A percentile compares a stretch with the other conserved stretches of the same genome.
These are phyloP conservation scores for Apodemia mormo DNA, from an alignment of 2,888 invertebrate genomes.

Conservation along the genomic window DNA sequence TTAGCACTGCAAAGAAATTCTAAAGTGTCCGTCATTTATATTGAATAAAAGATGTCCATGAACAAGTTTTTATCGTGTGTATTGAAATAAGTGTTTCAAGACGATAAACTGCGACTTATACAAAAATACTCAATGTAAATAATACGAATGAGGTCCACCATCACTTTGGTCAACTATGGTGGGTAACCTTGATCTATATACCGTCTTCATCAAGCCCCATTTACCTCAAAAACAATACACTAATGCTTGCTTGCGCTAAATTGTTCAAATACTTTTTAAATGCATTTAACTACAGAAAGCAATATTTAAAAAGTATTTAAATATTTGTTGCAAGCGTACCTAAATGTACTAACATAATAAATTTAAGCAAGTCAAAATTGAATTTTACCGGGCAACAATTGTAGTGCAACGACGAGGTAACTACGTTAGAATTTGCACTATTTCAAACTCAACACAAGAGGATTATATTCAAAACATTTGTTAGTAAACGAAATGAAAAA, in stretches of 20 bases:
- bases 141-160: conserved; percentile 34
- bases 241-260: no score
- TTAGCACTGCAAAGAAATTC: neutral
- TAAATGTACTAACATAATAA: neutral
- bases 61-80: conserved; percentile 3
- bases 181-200: conserved; percentile 23
- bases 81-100: neutral
- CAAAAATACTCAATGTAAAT: conserved; percentile 33
- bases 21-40: neutral
- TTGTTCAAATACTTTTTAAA: no score
- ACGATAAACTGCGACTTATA: conserved; percentile 11
- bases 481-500: no score
- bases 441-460: neutral
- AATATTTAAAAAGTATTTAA: no score
- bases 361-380: neutral
- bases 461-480: neutral
- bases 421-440: neutral
- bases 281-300: no score
- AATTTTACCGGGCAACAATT: neutral
- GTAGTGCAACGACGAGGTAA: neutral
- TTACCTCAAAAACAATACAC: neutral
- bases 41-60: neutral
- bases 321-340: no score
- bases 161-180: conserved; percentile 30
- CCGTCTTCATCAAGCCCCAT: neutral